Conservation (phyloP, 2,113 vertebrate genomes). For the Aphelocoma coerulescens region DNA sequence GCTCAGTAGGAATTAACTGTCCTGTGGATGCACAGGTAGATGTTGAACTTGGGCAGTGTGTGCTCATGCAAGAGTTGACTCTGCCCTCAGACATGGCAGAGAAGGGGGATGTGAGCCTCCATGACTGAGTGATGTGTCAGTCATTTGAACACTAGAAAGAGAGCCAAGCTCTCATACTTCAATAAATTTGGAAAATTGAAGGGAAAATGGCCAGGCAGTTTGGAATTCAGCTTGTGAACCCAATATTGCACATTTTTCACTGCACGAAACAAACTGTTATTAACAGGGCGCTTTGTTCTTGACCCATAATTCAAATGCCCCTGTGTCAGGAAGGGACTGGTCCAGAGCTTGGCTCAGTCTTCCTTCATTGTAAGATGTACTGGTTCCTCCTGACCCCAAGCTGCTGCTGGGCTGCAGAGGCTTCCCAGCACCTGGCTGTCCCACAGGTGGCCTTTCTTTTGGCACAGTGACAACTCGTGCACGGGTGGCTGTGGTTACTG, state of each 20-base stretch:
- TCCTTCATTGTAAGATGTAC: background rate
- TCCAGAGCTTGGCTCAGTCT: conserved; percentile 28
- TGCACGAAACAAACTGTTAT: background rate
- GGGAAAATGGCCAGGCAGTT: conserved; percentile 9
- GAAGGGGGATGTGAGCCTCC: background rate
- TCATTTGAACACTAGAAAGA: background rate
- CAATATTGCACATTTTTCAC: background rate
- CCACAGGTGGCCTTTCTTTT: background rate
- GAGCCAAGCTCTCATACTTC: background rate
- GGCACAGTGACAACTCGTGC: background rate
- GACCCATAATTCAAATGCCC: background rate
- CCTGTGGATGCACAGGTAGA: background rate
- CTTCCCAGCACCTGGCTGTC: background rate
- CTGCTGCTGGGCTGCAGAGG: background rate
- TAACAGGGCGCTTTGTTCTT: conserved; percentile 41
- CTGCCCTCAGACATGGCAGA: background rate
- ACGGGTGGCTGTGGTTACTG: accelerated
- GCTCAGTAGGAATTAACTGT: background rate
- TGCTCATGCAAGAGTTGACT: background rate
- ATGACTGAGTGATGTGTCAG: background rate
- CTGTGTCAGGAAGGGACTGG: background rate
- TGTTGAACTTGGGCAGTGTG: background rate
- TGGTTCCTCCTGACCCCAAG: background rate
- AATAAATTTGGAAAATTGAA: conserved; percentile 34
- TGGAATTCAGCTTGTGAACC: conserved; percentile 21